These are phyloP conservation scores for Trypoxylon attenuatum DNA, from an alignment of 2,888 invertebrate species.

Conservation along the genomic window DNA sequence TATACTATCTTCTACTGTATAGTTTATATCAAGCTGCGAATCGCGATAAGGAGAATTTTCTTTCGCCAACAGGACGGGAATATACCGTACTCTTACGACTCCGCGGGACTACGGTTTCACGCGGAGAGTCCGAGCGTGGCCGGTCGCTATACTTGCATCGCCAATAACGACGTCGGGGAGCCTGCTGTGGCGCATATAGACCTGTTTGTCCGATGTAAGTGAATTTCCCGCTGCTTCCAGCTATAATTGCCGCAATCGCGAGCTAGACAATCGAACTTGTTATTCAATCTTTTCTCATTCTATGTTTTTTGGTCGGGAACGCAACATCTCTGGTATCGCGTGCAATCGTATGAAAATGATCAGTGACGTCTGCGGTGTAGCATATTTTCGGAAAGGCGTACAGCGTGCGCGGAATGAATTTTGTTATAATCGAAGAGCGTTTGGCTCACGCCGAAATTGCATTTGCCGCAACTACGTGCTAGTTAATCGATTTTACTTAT, in stretches of 20 bases:
- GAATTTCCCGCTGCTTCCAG: too few relatives aligned
- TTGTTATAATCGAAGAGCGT: too few relatives aligned
- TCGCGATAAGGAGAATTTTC: slow-evolving; percentile 7
- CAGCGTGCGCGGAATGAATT: slow-evolving; percentile 8
- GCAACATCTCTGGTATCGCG: too few relatives aligned
- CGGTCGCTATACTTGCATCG: slow-evolving; percentile 84
- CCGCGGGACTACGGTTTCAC: slow-evolving; percentile 79
- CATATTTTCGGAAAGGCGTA: not conserved
- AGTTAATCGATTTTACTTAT: slow-evolving; percentile 51
- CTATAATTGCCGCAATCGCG: too few relatives aligned
- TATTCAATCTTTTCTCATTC: too few relatives aligned
- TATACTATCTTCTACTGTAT: too few relatives aligned
- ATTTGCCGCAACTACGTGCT: not conserved
- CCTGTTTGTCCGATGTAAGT: slow-evolving; percentile 84
- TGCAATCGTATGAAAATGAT: too few relatives aligned
- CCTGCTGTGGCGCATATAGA: slow-evolving; percentile 81
- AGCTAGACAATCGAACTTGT: too few relatives aligned
- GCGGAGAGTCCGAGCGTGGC: slow-evolving; percentile 82
- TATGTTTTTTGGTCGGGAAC: too few relatives aligned
- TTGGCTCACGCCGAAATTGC: not conserved
- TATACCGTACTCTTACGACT: slow-evolving; percentile 79
- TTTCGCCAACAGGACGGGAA: slow-evolving; percentile 77
- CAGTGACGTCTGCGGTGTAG: not conserved
- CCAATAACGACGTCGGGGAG: slow-evolving; percentile 85
- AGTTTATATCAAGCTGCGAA: too few relatives aligned